Conservation (phyloP, 2,888 invertebrate genomes). For the Vandiemenella viatica region DNA sequence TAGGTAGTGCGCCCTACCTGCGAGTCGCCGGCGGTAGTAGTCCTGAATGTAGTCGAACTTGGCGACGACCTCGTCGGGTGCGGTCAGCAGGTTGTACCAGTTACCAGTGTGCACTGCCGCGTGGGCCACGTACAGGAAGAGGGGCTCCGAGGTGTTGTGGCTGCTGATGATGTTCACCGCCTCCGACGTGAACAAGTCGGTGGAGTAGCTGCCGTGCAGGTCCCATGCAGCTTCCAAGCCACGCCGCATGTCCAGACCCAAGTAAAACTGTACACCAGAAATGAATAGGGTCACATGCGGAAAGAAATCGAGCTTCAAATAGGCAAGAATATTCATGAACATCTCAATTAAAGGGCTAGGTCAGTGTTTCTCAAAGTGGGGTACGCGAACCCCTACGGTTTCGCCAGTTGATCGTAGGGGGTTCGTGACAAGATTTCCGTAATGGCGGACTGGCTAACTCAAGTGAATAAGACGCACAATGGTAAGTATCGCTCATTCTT, state of each 20-base stretch:
- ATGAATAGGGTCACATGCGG: too few species aligned
- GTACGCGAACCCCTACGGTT: too few species aligned
- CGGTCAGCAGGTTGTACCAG: slow-evolving; percentile 66
- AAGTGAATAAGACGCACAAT: too few species aligned
- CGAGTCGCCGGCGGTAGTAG: slow-evolving; percentile 55
- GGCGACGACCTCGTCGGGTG: slow-evolving; percentile 45
- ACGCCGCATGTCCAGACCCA: slow-evolving; percentile 46
- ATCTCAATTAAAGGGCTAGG: too few species aligned
- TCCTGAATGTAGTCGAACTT: slow-evolving; percentile 53
- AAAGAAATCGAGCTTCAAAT: too few species aligned
- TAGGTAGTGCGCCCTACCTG: too few species aligned
- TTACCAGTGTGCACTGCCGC: slow-evolving; percentile 83
- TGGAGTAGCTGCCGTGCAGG: slow-evolving; percentile 67
- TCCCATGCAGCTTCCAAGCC: slow-evolving; percentile 57
- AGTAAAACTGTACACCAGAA: slow-evolving; percentile 29
- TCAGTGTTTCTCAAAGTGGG: too few species aligned
- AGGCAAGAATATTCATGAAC: too few species aligned
- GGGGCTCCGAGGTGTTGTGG: slow-evolving; percentile 51
- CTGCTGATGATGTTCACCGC: slow-evolving; percentile 52
- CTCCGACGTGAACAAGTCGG: slow-evolving; percentile 66
- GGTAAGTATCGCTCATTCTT: too few species aligned
- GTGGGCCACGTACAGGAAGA: slow-evolving; percentile 79
- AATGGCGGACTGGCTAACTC: too few species aligned
- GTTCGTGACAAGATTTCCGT: too few species aligned
- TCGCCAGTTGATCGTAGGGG: too few species aligned